These are phyloP conservation scores for Xyrauchen texanus DNA, from an alignment of 2,113 vertebrate genomes.

Conservation along the genomic window DNA sequence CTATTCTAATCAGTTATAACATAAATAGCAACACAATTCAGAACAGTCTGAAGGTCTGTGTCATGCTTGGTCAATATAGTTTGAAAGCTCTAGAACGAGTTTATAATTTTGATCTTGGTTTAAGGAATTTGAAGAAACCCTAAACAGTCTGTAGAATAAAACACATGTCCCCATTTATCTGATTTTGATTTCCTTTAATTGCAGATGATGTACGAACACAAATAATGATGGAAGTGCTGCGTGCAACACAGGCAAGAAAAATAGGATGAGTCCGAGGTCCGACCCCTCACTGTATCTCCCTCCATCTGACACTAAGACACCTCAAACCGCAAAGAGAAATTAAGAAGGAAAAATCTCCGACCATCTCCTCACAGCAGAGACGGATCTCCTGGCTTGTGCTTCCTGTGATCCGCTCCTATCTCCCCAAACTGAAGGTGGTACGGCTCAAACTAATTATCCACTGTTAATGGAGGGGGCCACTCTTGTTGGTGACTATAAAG, in stretches of 20 bases:
- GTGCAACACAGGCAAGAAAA: slow-evolving; percentile 56
- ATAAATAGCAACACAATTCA: too few relatives aligned
- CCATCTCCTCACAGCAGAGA: slow-evolving; percentile 7
- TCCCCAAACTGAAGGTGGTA: slow-evolving; percentile 68
- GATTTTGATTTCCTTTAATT: not conserved
- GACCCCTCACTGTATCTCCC: slow-evolving; percentile 35
- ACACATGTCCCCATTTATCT: not conserved
- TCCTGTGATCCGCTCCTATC: slow-evolving; percentile 63
- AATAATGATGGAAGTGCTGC: slow-evolving; percentile 53
- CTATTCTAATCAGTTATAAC: too few relatives aligned
- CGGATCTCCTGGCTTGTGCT: slow-evolving; percentile 30
- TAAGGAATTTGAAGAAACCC: too few relatives aligned
- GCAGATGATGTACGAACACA: slow-evolving; percentile 79
- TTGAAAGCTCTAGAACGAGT: too few relatives aligned
- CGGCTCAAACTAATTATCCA: slow-evolving; percentile 50
- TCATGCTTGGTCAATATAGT: too few relatives aligned
- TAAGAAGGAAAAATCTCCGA: too few relatives aligned
- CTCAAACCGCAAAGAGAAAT: slow-evolving; percentile 43
- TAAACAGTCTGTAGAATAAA: too few relatives aligned
- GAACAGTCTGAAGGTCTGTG: too few relatives aligned
- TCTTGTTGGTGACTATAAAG: slow-evolving; percentile 72
- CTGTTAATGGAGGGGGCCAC: slow-evolving; percentile 33
- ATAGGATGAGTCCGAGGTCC: slow-evolving; percentile 23
- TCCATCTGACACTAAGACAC: slow-evolving; percentile 22
- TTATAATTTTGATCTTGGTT: too few relatives aligned